Conservation (phyloP, 2,797 vertebrate species). For the Trichosurus vulpecula region DNA sequence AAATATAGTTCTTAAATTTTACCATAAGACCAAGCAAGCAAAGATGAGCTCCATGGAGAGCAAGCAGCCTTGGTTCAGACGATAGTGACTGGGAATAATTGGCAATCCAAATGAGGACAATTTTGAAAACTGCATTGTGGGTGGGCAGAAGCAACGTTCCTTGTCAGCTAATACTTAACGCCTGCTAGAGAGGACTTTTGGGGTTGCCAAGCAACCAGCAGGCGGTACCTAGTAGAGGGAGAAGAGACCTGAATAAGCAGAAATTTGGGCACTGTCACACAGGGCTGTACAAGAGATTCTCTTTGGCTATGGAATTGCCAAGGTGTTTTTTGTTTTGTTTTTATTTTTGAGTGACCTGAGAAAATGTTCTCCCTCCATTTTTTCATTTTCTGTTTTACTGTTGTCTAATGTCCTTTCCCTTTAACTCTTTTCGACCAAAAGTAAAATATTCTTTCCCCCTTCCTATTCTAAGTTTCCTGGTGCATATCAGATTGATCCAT, state of each 20-base stretch:
- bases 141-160: conserved; percentile 51
- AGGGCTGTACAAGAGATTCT: conserved; percentile 43
- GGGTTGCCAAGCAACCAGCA: conserved; percentile 72
- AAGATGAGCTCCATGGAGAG: conserved; percentile 32
- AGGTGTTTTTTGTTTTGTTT: not conserved
- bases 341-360: conserved; percentile 15
- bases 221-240: not conserved
- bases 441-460: not conserved
- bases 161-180: conserved; percentile 26
- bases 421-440: not conserved
- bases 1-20: conserved; percentile 53
- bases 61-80: conserved; percentile 17
- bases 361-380: not conserved
- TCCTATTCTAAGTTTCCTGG: conserved; percentile 37
- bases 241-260: conserved; percentile 29
- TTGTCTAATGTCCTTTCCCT: conserved; percentile 34
- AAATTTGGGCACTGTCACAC: conserved; percentile 63
- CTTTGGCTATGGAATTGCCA: conserved; percentile 22
- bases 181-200: not conserved
- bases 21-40: conserved; percentile 13
- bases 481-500: conserved; percentile 45
- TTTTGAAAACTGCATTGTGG: conserved; percentile 61
- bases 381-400: not conserved
- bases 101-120: conserved; percentile 52
- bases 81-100: conserved; percentile 31